These are phyloP conservation scores for Oryctes rhinoceros DNA, from an alignment of 1,140 invertebrate genomes.

Conservation along the genomic window DNA sequence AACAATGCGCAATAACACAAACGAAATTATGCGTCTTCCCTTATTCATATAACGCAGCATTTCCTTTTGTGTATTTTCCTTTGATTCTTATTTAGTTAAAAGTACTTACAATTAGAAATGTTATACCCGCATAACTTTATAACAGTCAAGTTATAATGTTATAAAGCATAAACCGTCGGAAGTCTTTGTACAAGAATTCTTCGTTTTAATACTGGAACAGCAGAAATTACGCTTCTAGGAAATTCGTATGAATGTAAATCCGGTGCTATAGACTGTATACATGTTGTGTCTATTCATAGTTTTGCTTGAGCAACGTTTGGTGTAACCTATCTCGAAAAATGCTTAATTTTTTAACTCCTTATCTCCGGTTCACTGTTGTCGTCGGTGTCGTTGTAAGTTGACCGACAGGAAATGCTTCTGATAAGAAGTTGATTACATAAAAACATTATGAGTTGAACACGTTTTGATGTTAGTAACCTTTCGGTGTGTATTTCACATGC, in stretches of 20 bases:
- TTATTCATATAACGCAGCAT: no score
- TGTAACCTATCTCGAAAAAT: slow-evolving; percentile 30
- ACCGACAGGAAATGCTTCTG: slow-evolving; percentile 35
- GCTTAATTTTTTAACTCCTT: slow-evolving; percentile 36
- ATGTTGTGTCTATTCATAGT: slow-evolving; percentile 2
- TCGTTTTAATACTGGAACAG: no score
- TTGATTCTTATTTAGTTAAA: no score
- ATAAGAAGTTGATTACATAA: slow-evolving; percentile 35
- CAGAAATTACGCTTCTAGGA: no score
- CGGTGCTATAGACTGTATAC: background rate
- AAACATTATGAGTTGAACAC: slow-evolving; percentile 33
- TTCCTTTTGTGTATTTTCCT: no score
- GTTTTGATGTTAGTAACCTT: slow-evolving; percentile 34
- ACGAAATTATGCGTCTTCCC: no score
- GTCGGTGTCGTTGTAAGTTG: slow-evolving; percentile 33
- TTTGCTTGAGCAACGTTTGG: slow-evolving; percentile 9
- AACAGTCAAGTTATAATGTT: no score
- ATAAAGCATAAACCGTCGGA: no score
- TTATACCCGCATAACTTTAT: no score
- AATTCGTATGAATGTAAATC: background rate
- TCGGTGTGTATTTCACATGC: slow-evolving; percentile 4
- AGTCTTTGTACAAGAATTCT: no score
- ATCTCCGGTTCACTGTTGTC: slow-evolving; percentile 23
- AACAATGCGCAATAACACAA: no score
- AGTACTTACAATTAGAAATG: no score